phyloP scores from a whole-genome alignment of 2,113 vertebrate species.

The rat (Rattus norvegicus) region GRCr8 NC_086029.1:22603501-22604000 shows the following conservation, averaged over 20 bases:
- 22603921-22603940: not conserved
- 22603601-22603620: not conserved
- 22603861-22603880: not conserved
- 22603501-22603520: no score
- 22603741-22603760: not conserved
- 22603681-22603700: not conserved
- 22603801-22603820: not conserved
- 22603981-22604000: not conserved
- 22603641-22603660: not conserved
- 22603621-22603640: not conserved
- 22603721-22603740: not conserved
- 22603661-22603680: not conserved
- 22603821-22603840: not conserved
- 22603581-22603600: not conserved
- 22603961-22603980: not conserved
- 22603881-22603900: accelerated
- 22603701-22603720: not conserved
- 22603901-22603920: not conserved
- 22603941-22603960: not conserved
- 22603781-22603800: not conserved
- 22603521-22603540: no score
- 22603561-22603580: not conserved
- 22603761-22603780: not conserved
- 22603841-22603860: not conserved
- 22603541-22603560: no score